These are phyloP conservation scores for Asarcornis scutulata DNA, from an alignment of 2,113 vertebrate species.

Conservation along the genomic window DNA sequence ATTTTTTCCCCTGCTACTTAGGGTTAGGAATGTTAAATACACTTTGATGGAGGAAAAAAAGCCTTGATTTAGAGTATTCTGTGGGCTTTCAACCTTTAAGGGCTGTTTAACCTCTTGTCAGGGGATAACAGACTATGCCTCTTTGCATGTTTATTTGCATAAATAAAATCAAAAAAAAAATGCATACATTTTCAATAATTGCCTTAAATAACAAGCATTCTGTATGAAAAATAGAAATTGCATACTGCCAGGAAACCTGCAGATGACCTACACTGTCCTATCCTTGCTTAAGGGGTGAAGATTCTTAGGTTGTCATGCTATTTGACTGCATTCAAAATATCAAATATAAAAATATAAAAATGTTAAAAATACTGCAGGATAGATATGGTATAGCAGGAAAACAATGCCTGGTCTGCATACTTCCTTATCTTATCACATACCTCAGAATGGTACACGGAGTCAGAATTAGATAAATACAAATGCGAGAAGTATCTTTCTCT, in stretches of 20 bases:
- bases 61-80: neutral
- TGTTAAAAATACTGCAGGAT: neutral
- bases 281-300: neutral
- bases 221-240: neutral
- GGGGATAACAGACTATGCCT: neutral
- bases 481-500: neutral
- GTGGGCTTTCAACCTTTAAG: neutral
- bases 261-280: neutral
- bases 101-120: neutral
- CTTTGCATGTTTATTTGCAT: conserved; percentile 61
- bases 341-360: neutral
- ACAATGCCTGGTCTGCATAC: neutral
- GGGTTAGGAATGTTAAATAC: conserved; percentile 32
- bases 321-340: neutral
- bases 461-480: neutral
- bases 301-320: neutral
- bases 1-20: neutral
- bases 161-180: neutral
- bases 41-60: neutral
- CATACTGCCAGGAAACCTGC: neutral
- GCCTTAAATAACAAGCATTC: neutral
- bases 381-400: neutral
- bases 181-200: neutral
- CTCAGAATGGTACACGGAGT: neutral
- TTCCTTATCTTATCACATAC: neutral